phyloP scores from a whole-genome alignment of 2,797 vertebrate genomes.

The Philypnodon macrostomus region DNA sequence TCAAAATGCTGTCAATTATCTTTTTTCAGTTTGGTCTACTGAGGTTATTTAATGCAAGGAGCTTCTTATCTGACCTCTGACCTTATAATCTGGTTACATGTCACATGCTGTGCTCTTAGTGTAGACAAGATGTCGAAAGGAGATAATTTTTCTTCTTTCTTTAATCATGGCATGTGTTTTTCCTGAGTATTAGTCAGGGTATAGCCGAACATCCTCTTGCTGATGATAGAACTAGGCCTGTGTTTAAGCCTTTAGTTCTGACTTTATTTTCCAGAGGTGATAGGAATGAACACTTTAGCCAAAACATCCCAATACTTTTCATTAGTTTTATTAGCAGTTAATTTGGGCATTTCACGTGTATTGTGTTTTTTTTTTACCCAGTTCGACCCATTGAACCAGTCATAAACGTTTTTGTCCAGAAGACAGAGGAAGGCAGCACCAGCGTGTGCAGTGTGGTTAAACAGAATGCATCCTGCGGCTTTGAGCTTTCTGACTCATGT shows the following conservation, averaged over 20 bases:
- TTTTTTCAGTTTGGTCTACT: constrained; percentile 13
- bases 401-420: constrained; percentile 12
- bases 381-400: no score
- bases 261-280: no score
- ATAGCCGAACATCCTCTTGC: constrained; percentile 40
- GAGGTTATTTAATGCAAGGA: not conserved
- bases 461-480: constrained; percentile 47
- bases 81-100: constrained; percentile 25
- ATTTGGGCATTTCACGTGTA: no score
- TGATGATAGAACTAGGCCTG: no score
- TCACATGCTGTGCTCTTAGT: constrained; percentile 24
- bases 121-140: constrained; percentile 35
- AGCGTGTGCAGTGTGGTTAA: constrained; percentile 14
- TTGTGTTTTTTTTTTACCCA: no score
- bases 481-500: constrained; percentile 36
- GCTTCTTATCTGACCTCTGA: constrained; percentile 35
- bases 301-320: no score
- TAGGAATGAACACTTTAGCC: no score
- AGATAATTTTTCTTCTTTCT: constrained; percentile 42
- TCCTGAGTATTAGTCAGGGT: constrained; percentile 58
- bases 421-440: no score
- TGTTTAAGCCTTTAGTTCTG: no score
- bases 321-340: no score
- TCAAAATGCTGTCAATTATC: constrained; percentile 26
- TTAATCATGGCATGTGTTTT: constrained; percentile 66